Conservation (phyloP, 23 tunicate species). For the Trididemnum clinides region DNA sequence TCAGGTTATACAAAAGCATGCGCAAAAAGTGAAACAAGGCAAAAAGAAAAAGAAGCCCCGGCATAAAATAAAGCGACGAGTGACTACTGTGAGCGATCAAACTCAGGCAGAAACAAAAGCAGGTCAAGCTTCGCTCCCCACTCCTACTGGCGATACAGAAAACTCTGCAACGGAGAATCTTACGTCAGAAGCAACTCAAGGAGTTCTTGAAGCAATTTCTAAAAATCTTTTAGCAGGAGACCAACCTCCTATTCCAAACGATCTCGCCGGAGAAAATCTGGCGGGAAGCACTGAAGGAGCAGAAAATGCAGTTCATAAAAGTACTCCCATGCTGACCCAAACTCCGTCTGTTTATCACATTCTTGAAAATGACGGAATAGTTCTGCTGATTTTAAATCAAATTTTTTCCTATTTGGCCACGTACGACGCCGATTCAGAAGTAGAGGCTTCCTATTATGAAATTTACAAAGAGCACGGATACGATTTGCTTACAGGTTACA, state of each 20-base stretch:
- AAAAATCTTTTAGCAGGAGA: not conserved
- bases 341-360: too few species aligned
- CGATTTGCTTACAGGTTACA: conserved; percentile 67
- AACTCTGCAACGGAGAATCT: not conserved
- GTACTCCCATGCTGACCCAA: not conserved
- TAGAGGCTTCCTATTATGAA: conserved; percentile 76
- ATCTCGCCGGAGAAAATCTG: not conserved
- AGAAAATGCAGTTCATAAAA: not conserved
- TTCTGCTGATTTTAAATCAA: conserved; percentile 46
- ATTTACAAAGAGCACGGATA: conserved; percentile 86
- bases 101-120: not conserved
- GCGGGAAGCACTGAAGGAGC: not conserved
- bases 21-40: not conserved
- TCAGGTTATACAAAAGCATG: not conserved
- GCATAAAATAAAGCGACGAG: not conserved
- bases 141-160: not conserved
- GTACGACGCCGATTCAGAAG: conserved; percentile 35
- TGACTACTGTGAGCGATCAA: not conserved
- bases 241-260: not conserved
- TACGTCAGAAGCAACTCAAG: not conserved
- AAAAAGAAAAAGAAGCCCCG: not conserved
- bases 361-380: conserved; percentile 36
- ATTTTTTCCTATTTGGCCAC: conserved; percentile 39
- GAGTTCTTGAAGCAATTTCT: not conserved
- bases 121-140: not conserved